Percentiles rank a stretch among this genome's conserved stretches.
Conservation (phyloP, 2,888 invertebrate species). For the Thymelicus sylvestris region DNA sequence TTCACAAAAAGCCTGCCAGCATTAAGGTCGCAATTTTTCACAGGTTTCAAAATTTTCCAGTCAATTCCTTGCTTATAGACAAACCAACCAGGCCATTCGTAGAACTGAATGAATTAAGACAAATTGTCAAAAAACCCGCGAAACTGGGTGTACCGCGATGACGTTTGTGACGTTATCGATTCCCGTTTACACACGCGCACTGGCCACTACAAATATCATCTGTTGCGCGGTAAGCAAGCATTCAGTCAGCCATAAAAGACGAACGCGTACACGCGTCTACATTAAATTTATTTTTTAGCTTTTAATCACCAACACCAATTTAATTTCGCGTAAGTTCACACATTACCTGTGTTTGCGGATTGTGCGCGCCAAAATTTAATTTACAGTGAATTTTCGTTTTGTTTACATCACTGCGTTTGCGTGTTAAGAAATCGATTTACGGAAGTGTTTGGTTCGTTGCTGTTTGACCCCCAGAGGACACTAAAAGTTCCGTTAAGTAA, state of each 20-base stretch:
- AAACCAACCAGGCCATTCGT: not conserved
- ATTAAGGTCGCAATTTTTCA: too few relatives aligned
- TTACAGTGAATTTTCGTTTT: constrained; percentile 33
- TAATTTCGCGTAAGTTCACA: constrained; percentile 44
- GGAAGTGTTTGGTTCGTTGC: constrained; percentile 31
- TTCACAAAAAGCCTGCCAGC: too few relatives aligned
- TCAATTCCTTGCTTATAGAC: not conserved
- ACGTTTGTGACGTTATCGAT: constrained; percentile 62
- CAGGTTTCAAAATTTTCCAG: not conserved
- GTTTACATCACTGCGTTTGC: constrained; percentile 5
- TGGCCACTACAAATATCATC: constrained; percentile 73
- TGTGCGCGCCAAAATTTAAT: constrained; percentile 41
- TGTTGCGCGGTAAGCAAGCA: constrained; percentile 58
- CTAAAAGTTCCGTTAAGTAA: constrained; percentile 5
- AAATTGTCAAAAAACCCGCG: constrained; percentile 46
- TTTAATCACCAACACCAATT: constrained; percentile 49
- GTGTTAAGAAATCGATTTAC: constrained; percentile 18
- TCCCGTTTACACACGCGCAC: constrained; percentile 70
- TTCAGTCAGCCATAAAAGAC: constrained; percentile 74
- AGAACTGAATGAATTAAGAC: not conserved
- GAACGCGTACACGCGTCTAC: constrained; percentile 59
- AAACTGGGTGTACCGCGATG: constrained; percentile 41
- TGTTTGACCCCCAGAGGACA: constrained; percentile 29
- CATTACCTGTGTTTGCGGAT: constrained; percentile 45
- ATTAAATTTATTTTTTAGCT: constrained; percentile 56